Base-by-base conservation (phyloP, 2,113 vertebrate genomes). In the Corythornis cristatus region DNA sequence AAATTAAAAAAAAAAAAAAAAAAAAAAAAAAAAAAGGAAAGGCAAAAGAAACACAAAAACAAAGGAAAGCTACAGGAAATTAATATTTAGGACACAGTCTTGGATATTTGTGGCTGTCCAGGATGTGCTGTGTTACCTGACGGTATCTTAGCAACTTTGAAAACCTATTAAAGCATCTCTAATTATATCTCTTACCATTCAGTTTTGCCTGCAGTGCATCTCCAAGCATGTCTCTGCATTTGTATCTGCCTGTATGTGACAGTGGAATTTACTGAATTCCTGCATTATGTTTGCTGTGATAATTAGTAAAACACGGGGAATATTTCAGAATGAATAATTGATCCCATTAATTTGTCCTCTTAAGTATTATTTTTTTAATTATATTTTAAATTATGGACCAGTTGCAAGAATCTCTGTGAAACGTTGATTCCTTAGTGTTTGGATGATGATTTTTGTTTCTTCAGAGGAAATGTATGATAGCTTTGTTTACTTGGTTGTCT, bases 81-180 rank as follows among this genome's bases (percentile, higher is more conserved):
- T 4, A 92, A 62, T 93, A 87, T 86, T 92, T 90, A 92, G 68
- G 89, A 50, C 3, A 14, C 31, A 37, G 12, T 50, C n/a, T 57
- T 64, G 72, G 58, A 65, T 88, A 61, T 65, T 83, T 91, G 72
- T 91, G 62, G 29, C 54, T 76, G 74, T 66, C 68, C 16, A 1
- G 77, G 79, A 77, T 81, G 23, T 86, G 51, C 54, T 67, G 8
- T 0, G 0, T n/a, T 89, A 90, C 91, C 76, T 89, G 81, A 42
- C 6, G 12, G 89, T 95, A 91, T 91, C 94, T 96, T 94, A 96
- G 90, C 92, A 96, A 93, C 93, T 97, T 93, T 80, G 92, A 88
- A 79, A 95, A 88, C 43, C 78, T 86, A 77, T 91, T 88, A 93
- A 90, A 79, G 33, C 46, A 33, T 86, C 48, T 91, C 90, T 93